A percentile compares a stretch with the other conserved stretches of the same genome.
Conservation (phyloP, 2,888 invertebrate genomes). For the Lepidochitona cinerea region DNA sequence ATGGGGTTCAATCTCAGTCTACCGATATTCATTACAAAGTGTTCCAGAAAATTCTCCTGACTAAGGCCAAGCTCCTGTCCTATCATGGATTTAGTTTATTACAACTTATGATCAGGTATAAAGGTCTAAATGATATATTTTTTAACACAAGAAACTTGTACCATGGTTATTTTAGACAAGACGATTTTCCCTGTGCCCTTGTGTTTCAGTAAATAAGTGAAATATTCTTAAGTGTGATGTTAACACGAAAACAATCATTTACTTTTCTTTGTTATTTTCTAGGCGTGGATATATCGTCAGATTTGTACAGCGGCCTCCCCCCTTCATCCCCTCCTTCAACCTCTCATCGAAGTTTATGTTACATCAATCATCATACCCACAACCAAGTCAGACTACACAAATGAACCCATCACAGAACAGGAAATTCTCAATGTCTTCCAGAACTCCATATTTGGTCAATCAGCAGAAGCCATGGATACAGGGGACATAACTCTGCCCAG, state of each 20-base stretch:
- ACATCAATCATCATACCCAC: constrained; percentile 83
- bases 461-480: constrained; percentile 22
- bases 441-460: constrained; percentile 47
- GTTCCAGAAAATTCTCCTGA: too few relatives aligned
- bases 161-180: too few relatives aligned
- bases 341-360: constrained; percentile 94
- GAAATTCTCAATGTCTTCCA: constrained; percentile 79
- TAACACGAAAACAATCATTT: too few relatives aligned
- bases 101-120: too few relatives aligned
- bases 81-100: too few relatives aligned
- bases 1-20: too few relatives aligned
- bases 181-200: too few relatives aligned
- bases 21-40: too few relatives aligned
- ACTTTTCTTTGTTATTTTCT: constrained; percentile 17
- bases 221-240: neutral
- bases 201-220: too few relatives aligned
- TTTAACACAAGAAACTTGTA: too few relatives aligned
- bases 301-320: constrained; percentile 91
- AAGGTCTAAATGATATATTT: too few relatives aligned
- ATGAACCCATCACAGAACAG: constrained; percentile 91
- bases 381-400: constrained; percentile 79
- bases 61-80: too few relatives aligned
- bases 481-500: constrained; percentile 67
- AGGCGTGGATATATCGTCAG: constrained; percentile 92
- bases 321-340: constrained; percentile 92